These are phyloP conservation scores for Hippopotamyrus pictus DNA, from an alignment of 2,797 vertebrate species.

Conservation along the genomic window DNA sequence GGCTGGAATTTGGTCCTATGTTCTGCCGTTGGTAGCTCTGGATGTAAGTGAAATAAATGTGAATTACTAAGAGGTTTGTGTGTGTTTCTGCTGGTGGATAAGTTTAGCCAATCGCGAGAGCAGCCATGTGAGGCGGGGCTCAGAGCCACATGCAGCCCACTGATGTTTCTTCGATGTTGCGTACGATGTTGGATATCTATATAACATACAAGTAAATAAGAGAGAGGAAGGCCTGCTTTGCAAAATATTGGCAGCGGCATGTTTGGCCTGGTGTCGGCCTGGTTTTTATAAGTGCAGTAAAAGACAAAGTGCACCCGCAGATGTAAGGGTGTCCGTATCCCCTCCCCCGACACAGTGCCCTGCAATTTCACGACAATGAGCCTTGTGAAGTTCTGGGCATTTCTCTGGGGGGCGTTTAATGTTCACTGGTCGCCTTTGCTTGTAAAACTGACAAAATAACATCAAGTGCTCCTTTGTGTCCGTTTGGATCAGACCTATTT, in stretches of 20 bases:
- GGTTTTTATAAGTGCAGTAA: not conserved
- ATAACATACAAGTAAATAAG: conserved; percentile 15
- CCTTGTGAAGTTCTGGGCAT: not conserved
- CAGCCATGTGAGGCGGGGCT: not conserved
- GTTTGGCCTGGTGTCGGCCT: not conserved
- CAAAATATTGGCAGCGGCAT: not conserved
- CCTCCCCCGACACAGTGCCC: not conserved
- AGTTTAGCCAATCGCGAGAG: not conserved
- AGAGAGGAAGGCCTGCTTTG: not conserved
- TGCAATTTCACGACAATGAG: not conserved
- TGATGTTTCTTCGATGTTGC: not conserved
- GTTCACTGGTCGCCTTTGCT: not conserved
- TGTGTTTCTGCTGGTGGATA: not conserved
- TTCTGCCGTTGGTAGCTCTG: not conserved
- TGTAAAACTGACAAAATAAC: not conserved
- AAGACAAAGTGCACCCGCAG: not conserved
- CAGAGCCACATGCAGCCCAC: not conserved
- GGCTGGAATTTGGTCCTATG: not conserved
- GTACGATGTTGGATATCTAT: not conserved
- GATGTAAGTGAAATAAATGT: not conserved
- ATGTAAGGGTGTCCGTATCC: not conserved
- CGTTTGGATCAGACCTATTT: not conserved
- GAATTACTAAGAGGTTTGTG: not conserved
- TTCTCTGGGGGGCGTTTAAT: not conserved
- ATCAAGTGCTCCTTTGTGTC: not conserved